Evolutionary conservation across 1,140 invertebrate species (phyloP), one percentile per base, ranked within the genome.

Genomic region (Drosophila bipectinata): DNA sequence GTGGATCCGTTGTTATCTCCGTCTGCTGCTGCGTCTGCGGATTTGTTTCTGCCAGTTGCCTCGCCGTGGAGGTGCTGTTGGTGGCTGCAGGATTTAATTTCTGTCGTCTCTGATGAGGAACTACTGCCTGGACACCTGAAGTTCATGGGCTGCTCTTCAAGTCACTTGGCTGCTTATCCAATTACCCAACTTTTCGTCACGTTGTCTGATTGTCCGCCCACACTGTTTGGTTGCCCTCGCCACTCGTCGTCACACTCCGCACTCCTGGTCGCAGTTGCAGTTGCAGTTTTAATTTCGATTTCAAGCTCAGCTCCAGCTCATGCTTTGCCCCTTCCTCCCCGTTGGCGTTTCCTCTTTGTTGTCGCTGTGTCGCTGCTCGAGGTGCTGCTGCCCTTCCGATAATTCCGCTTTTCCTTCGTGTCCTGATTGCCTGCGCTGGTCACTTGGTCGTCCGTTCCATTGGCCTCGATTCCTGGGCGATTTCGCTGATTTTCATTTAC

Each of bases 361-460:
- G 49, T 30, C 34, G 34, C 58, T 60, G 51, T 39, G 10, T 53
- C 59, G 9, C 52, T 58, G 52, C 53, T 44, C 41, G 24, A 57
- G 24, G 55, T 28, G 28, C 51, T 14, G 8, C 15, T 59, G 26
- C 39, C 26, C 49, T 55, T 9, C 24, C 56, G 49, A 14, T 44
- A 15, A 18, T 44, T 44, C 14, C 41, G 14, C 4, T 44, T 44
- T 44, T 44, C 41, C 41, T 44, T 14, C 41, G 34, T 44, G 7
- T 44, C 41, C 59, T 62, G 26, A 8, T 56, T 28, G 26, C 18
- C 28, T 49, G n/a, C 15, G 7, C 30, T 74, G 28, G 54, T 14
- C 54, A 56, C 24, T 67, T 47, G 28, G 56, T 47, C 58, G 71
- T 69, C 72, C 75, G 75, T 75, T 71, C 72, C 72, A 76, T 72